These are phyloP conservation scores for Mercenaria mercenaria DNA, from an alignment of 1,140 invertebrate species.

Conservation along the genomic window DNA sequence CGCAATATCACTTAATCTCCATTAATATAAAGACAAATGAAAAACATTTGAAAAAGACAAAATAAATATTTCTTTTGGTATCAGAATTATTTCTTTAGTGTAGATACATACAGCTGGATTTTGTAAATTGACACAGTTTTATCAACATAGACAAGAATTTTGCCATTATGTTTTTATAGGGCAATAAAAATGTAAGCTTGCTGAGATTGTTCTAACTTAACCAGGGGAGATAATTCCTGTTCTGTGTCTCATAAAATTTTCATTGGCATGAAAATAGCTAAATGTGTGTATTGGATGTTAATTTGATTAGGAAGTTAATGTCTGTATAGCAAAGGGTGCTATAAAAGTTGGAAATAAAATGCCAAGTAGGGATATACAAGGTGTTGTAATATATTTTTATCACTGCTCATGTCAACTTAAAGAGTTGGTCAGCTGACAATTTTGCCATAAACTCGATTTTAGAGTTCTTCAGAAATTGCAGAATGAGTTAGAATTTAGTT, in stretches of 20 bases:
- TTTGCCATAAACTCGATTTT: not conserved
- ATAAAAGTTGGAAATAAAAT: constrained; percentile 5
- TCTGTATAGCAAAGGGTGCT: not conserved
- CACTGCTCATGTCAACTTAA: not conserved
- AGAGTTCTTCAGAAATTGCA: too few relatives aligned
- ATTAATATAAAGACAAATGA: too few relatives aligned
- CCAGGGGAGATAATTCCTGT: not conserved
- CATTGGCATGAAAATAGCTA: constrained; percentile 12
- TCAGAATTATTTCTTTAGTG: too few relatives aligned
- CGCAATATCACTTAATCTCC: too few relatives aligned
- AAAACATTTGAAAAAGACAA: too few relatives aligned
- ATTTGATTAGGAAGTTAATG: not conserved
- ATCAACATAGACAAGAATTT: not conserved
- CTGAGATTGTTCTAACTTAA: not conserved
- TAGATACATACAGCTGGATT: not conserved
- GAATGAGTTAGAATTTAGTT: too few relatives aligned
- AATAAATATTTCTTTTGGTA: too few relatives aligned
- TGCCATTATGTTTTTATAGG: constrained; percentile 12
- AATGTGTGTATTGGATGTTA: not conserved
- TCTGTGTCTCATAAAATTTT: constrained; percentile 11
- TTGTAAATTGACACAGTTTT: not conserved
- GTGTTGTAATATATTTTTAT: constrained; percentile 20
- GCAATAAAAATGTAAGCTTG: not conserved
- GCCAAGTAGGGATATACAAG: constrained; percentile 1
- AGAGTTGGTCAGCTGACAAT: not conserved